Conservation (phyloP, 2,888 invertebrate species). For the Apamea monoglypha region DNA sequence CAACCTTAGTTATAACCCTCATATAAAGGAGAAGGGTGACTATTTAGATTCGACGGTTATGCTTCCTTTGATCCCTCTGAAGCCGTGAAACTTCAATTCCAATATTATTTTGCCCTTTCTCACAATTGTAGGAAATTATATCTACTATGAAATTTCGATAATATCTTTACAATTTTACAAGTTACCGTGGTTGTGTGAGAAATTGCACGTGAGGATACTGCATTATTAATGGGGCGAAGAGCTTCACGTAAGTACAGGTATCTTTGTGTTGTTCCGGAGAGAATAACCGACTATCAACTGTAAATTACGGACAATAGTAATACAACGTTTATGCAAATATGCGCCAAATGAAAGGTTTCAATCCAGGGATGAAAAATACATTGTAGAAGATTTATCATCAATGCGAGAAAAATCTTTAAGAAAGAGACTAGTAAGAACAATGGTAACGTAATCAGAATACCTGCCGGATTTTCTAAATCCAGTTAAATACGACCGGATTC, state of each 20-base stretch:
- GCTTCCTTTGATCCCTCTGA: constrained; percentile 38
- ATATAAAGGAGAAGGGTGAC: constrained; percentile 21
- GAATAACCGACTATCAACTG: constrained; percentile 20
- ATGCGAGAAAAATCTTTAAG: neutral
- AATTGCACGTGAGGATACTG: constrained; percentile 34
- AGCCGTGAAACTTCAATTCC: constrained; percentile 34
- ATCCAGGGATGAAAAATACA: neutral
- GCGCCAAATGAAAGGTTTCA: neutral
- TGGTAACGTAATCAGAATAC: constrained; percentile 30
- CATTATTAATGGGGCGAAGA: constrained; percentile 24
- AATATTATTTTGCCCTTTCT: constrained; percentile 10
- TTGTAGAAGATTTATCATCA: neutral
- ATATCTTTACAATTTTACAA: constrained; percentile 23
- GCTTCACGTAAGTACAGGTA: constrained; percentile 12
- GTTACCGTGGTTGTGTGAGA: constrained; percentile 30
- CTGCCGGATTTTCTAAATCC: constrained; percentile 23
- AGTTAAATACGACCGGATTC: constrained; percentile 23
- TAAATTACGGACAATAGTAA: constrained; percentile 3
- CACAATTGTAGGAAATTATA: neutral
- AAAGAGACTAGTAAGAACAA: constrained; percentile 10
- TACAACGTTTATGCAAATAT: neutral
- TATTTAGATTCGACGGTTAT: constrained; percentile 27
- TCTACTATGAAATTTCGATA: neutral
- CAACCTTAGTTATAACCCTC: constrained; percentile 18
- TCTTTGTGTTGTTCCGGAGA: constrained; percentile 22